These are phyloP conservation scores for Aethina tumida DNA, from an alignment of 1,140 invertebrate genomes.

Conservation along the genomic window DNA sequence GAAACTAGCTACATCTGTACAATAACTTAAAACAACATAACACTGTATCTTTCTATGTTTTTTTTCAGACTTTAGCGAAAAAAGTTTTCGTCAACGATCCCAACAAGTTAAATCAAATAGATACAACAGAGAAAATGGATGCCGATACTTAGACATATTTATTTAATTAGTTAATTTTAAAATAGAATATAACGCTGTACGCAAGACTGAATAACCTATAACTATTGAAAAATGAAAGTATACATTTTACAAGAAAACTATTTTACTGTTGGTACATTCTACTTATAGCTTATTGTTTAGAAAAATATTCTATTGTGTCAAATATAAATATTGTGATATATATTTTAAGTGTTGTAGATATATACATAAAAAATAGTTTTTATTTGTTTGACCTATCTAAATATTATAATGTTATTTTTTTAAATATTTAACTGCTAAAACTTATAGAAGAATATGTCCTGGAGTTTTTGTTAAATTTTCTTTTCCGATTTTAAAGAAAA, in stretches of 20 bases:
- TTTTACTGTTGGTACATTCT: slow-evolving; percentile 13
- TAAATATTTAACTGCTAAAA: not conserved
- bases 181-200: slow-evolving; percentile 12
- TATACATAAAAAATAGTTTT: slow-evolving; percentile 1
- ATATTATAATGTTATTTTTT: too few species aligned
- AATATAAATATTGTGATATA: slow-evolving; percentile 17
- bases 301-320: slow-evolving; percentile 19
- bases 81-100: slow-evolving; percentile 77
- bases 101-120: slow-evolving; percentile 39
- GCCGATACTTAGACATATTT: slow-evolving; percentile 8
- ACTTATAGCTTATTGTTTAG: slow-evolving; percentile 12
- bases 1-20: slow-evolving; percentile 10
- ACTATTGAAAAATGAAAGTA: slow-evolving; percentile 13
- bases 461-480: slow-evolving; percentile 8
- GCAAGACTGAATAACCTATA: slow-evolving; percentile 13
- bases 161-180: too few species aligned
- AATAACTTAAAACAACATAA: slow-evolving; percentile 7
- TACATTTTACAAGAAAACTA: slow-evolving; percentile 12
- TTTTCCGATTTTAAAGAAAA: not conserved
- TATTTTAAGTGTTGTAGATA: slow-evolving; percentile 15
- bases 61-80: slow-evolving; percentile 61
- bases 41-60: slow-evolving; percentile 13
- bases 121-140: slow-evolving; percentile 3
- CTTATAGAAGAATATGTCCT: not conserved
- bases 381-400: not conserved